Conservation (phyloP, 2,888 invertebrate genomes). For the Platycnemis pennipes region DNA sequence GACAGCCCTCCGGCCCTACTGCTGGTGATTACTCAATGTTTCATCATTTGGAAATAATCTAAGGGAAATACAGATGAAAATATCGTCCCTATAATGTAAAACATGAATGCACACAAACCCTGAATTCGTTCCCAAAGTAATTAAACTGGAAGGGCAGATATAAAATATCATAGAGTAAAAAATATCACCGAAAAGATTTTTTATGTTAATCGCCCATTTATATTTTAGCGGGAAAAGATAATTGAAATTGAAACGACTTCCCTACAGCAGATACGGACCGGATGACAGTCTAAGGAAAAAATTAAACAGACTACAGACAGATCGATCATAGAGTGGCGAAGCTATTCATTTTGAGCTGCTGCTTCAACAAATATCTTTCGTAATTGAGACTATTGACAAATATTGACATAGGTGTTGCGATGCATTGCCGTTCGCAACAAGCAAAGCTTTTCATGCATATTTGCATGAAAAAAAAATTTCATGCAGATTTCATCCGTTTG, state of each 20-base stretch:
- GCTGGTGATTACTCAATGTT: constrained; percentile 18
- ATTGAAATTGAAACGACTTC: background rate
- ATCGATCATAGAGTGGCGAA: too few species aligned
- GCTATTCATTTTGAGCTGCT: too few species aligned
- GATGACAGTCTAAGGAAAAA: too few species aligned
- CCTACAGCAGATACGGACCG: background rate
- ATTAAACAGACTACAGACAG: too few species aligned
- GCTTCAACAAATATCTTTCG: too few species aligned
- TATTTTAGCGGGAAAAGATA: background rate
- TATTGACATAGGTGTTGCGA: too few species aligned
- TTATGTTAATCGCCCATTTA: background rate
- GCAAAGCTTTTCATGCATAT: too few species aligned
- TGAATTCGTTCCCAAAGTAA: background rate
- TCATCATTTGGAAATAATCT: constrained; percentile 1
- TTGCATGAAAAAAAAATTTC: too few species aligned
- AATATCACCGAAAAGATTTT: background rate
- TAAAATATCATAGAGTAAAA: background rate
- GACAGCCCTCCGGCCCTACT: background rate
- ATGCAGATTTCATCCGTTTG: too few species aligned
- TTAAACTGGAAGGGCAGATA: background rate
- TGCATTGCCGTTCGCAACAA: too few species aligned
- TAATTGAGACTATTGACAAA: too few species aligned
- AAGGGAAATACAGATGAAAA: background rate
- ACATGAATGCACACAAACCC: background rate
- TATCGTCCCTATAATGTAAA: background rate